Evolutionary conservation across 2,888 invertebrate genomes (phyloP).

Genomic region (Spodoptera picta): DNA sequence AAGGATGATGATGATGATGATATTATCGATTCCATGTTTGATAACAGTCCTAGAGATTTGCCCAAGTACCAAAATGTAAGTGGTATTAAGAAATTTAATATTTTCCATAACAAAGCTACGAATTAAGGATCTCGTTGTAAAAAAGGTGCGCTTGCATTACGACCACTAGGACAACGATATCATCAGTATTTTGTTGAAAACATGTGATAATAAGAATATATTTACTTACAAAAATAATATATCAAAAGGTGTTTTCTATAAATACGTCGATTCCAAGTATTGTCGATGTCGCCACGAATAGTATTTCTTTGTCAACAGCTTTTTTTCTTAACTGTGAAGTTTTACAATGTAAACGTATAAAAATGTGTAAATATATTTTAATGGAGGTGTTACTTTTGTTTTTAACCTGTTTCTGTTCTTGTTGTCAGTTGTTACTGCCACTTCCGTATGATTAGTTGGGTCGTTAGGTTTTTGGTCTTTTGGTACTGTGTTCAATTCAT

Average conservation of each 20-base stretch:
- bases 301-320: slow-evolving; percentile 48
- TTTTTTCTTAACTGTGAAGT: slow-evolving; percentile 43
- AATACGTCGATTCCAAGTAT: slow-evolving; percentile 46
- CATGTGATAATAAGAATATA: slow-evolving; percentile 37
- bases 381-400: slow-evolving; percentile 51
- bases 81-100: too few relatives aligned
- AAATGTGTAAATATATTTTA: slow-evolving; percentile 54
- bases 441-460: slow-evolving; percentile 41
- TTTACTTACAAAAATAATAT: slow-evolving; percentile 25
- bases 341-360: slow-evolving; percentile 47
- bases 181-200: too few relatives aligned
- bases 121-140: too few relatives aligned
- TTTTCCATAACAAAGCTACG: too few relatives aligned
- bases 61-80: too few relatives aligned
- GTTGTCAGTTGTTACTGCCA: slow-evolving; percentile 40
- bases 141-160: too few relatives aligned
- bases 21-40: too few relatives aligned
- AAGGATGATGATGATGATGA: too few relatives aligned
- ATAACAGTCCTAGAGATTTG: too few relatives aligned
- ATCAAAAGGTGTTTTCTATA: slow-evolving; percentile 56
- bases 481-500: too few relatives aligned
- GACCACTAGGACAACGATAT: too few relatives aligned
- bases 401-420: slow-evolving; percentile 14
- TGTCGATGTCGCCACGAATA: slow-evolving; percentile 44
- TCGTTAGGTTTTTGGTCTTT: slow-evolving; percentile 1